Conservation (phyloP, 2,888 invertebrate genomes). For the Eupithecia centaureata region DNA sequence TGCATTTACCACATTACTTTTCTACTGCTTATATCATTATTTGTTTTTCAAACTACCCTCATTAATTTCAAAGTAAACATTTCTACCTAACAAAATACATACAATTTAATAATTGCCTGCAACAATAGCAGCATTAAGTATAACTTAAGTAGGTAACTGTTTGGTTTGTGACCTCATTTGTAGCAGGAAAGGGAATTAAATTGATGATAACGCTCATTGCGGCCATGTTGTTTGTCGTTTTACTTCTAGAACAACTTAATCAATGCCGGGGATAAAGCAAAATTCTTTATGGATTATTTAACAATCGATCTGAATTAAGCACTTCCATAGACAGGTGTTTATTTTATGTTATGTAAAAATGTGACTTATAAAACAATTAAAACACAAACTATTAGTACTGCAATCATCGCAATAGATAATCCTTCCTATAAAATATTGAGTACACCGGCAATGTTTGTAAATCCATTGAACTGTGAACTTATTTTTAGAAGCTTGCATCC, state of each 20-base stretch:
- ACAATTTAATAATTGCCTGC: background rate
- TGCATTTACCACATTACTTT: background rate
- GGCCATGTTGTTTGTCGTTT: constrained; percentile 60
- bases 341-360: too few species aligned
- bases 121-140: constrained; percentile 5
- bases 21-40: background rate
- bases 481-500: constrained; percentile 70
- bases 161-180: constrained; percentile 80
- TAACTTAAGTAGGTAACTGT: too few species aligned
- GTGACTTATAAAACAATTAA: background rate
- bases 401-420: constrained; percentile 24
- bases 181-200: constrained; percentile 80
- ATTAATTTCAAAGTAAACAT: constrained; percentile 7
- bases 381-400: background rate
- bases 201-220: constrained; percentile 71
- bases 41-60: constrained; percentile 27
- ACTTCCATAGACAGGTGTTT: too few species aligned
- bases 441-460: constrained; percentile 38
- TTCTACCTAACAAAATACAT: background rate
- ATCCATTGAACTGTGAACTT: constrained; percentile 57
- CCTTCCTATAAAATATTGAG: constrained; percentile 30
- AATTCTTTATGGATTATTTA: background rate
- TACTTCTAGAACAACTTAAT: background rate
- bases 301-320: background rate
- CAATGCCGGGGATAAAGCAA: background rate